A percentile compares a stretch with the other conserved stretches of the same genome.
Evolutionary conservation across 2,113 vertebrate species (phyloP).

Genomic region (human): DNA sequence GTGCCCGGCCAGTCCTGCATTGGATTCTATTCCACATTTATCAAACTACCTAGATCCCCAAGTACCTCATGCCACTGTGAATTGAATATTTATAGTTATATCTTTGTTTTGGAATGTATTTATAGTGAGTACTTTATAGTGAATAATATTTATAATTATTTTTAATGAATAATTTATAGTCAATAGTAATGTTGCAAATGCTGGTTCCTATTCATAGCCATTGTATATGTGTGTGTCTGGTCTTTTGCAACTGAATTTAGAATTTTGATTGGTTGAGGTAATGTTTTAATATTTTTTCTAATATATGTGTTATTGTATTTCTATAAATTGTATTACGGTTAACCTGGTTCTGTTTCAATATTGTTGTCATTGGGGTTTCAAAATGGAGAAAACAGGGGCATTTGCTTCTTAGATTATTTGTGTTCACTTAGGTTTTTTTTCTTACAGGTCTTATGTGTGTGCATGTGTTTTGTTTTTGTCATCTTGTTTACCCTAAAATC

Average conservation of each 20-base stretch:
- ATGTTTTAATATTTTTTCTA: neutral
- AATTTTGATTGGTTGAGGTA: constrained; percentile 8
- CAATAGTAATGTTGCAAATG: neutral
- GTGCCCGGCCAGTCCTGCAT: neutral
- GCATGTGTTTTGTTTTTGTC: neutral
- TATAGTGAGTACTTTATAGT: neutral
- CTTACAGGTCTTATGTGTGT: neutral
- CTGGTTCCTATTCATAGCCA: neutral
- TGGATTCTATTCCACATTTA: neutral
- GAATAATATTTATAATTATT: neutral
- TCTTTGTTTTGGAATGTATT: constrained; percentile 19
- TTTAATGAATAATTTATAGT: neutral
- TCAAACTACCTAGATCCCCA: neutral
- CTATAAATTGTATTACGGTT: neutral
- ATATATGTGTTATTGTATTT: neutral
- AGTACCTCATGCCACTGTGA: neutral
- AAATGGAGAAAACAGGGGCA: neutral
- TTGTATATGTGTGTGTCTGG: neutral
- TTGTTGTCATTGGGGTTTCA: neutral
- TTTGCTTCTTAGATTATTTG: neutral
- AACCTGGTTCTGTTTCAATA: neutral
- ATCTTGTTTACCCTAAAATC: constrained; percentile 14
- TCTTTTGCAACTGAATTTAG: constrained; percentile 17
- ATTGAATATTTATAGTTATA: neutral
- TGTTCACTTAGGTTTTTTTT: neutral